Base-by-base conservation (phyloP, 2,797 vertebrate species). In the Sebastes ruberrimus region DNA sequence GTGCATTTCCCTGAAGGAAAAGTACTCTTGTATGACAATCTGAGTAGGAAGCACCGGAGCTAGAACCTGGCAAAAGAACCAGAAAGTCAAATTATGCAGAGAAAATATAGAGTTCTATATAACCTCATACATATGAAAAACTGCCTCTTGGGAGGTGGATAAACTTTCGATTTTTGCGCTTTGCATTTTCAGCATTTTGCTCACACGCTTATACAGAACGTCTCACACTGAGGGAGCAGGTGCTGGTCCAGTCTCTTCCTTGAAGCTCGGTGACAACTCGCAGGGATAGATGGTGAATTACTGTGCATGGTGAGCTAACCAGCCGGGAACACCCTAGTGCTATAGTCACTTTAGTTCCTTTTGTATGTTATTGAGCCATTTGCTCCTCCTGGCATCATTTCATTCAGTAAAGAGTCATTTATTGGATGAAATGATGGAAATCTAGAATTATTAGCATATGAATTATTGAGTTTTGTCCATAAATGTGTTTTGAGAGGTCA, bases 61-160 rank as follows among this genome's bases (percentile, higher is more conserved):
- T 23, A 20, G n/a, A 78, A 78, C 11, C 67, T 71, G 61, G 64
- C 22, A 76, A 76, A 4, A 57, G 56, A 72, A 71, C 23, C 55
- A 67, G 27, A 70, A 32, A 77, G 32, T 69, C 18, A 76, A 70
- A 85, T 83, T 63, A 71, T 82, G 75, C 53, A 56, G 59, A 67
- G 59, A 32, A 78, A 52, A 78, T 67, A 71, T 72, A 74, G 38
- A 78, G 11, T 71, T 78, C 53, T 69, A 55, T 38, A 56, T 25
- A 33, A 53, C 16, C 72, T 71, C 74, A 84, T 77, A 11, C 62
- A 80, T 78, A 81, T 69, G 62, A 66, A 82, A 74, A 63, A 63
- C 6, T 18, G 56, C 28, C 35, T 71, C 65, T 25, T 23, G 66
- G 78, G 57, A 74, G 60, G 49, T 28, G 30, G 30, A 67, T 38